Evolutionary conservation across 2,888 invertebrate species (phyloP).

Genomic region (Aspidapion aeneum): DNA sequence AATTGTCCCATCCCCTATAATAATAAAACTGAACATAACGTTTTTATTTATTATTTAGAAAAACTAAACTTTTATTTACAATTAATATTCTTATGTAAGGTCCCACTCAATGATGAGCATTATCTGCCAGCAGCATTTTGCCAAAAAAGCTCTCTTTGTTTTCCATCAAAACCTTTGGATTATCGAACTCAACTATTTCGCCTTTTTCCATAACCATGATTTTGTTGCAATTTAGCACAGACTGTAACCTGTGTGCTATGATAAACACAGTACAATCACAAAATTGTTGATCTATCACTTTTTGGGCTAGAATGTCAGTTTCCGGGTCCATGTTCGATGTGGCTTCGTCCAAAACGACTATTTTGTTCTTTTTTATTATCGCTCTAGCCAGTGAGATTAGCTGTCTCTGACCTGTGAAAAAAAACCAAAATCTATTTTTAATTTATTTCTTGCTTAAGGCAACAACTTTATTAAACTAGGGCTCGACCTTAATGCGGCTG

Average conservation of each 20-base stretch:
- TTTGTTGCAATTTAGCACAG: conserved; percentile 56
- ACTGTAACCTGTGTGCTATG: conserved; percentile 46
- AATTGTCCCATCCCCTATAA: no score
- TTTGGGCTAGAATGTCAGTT: conserved; percentile 53
- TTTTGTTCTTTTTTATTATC: conserved; percentile 50
- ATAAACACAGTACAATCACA: conserved; percentile 53
- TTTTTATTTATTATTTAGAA: no score
- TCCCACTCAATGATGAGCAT: conserved; percentile 2
- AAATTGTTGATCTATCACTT: conserved; percentile 53
- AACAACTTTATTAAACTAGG: no score
- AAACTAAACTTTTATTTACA: no score
- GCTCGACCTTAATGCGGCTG: no score
- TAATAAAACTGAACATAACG: no score
- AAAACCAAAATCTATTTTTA: no score
- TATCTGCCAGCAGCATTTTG: conserved; percentile 29
- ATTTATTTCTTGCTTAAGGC: no score
- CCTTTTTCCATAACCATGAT: conserved; percentile 55
- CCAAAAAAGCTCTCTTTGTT: conserved; percentile 32
- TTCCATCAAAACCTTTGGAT: conserved; percentile 29
- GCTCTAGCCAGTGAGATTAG: conserved; percentile 56
- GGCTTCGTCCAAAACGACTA: conserved; percentile 56
- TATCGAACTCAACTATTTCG: conserved; percentile 35
- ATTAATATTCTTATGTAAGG: no score
- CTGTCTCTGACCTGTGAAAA: conserved; percentile 50
- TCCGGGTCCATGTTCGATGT: conserved; percentile 55